These are phyloP conservation scores for Drosophila willistoni DNA, from an alignment of 1,140 invertebrate species.

Conservation along the genomic window DNA sequence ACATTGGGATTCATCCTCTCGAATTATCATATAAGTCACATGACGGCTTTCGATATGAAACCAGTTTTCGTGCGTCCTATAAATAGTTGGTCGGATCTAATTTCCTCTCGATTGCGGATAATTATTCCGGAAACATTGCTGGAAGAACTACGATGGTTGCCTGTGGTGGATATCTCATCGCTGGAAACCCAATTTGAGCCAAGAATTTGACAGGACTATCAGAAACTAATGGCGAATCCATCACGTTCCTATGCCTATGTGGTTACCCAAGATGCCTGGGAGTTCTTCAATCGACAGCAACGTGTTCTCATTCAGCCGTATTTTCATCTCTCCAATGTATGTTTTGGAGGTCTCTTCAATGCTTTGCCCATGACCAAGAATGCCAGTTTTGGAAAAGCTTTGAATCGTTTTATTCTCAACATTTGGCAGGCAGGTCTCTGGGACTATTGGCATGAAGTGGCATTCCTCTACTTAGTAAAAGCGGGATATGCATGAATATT, in stretches of 20 bases:
- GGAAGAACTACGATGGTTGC: constrained; percentile 53
- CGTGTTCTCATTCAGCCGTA: constrained; percentile 64
- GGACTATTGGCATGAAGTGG: constrained; percentile 60
- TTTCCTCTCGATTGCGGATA: constrained; percentile 55
- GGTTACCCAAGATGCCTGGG: constrained; percentile 56
- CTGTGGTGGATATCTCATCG: constrained; percentile 44
- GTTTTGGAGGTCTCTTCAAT: constrained; percentile 58
- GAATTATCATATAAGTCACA: constrained; percentile 69
- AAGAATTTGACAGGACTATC: constrained; percentile 52
- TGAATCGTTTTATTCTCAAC: constrained; percentile 52
- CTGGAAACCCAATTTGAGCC: constrained; percentile 55
- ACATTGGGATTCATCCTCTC: constrained; percentile 63
- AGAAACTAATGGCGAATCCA: constrained; percentile 43
- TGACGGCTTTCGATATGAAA: constrained; percentile 74
- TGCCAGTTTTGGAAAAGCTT: constrained; percentile 30
- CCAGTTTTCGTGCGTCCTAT: constrained; percentile 67
- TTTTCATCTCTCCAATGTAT: constrained; percentile 59
- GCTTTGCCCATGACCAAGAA: constrained; percentile 48
- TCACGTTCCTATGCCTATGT: constrained; percentile 64
- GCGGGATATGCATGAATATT: constrained; percentile 53
- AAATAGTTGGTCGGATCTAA: constrained; percentile 59
- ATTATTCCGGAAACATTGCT: constrained; percentile 55
- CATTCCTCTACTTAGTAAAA: constrained; percentile 49
- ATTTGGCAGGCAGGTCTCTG: constrained; percentile 57
- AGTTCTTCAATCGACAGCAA: constrained; percentile 65